Evolutionary conservation across 2,797 vertebrate species (phyloP).

Genomic region (Tamandua tetradactyla): DNA sequence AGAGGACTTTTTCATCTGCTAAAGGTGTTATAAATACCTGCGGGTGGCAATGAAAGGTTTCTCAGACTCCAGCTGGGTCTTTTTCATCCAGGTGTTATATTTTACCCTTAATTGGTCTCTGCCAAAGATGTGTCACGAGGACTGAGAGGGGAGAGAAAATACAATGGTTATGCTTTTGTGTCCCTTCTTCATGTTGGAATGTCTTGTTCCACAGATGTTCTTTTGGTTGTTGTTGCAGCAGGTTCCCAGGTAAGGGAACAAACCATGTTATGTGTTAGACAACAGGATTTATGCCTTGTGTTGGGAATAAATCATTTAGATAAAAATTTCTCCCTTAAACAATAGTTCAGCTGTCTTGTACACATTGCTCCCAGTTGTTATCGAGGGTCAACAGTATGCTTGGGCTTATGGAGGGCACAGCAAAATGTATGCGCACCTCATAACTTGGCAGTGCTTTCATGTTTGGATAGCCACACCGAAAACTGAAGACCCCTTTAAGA

Average conservation of each 20-base stretch:
- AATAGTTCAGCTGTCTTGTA: neutral
- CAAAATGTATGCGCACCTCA: neutral
- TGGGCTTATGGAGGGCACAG: neutral
- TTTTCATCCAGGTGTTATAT: neutral
- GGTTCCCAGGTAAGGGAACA: neutral
- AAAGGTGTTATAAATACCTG: neutral
- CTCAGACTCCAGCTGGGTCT: neutral
- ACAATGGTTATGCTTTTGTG: neutral
- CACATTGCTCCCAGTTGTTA: neutral
- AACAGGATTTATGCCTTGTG: neutral
- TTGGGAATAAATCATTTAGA: neutral
- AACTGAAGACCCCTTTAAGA: neutral
- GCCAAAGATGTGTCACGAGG: neutral
- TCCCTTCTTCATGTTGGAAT: neutral
- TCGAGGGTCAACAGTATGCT: neutral
- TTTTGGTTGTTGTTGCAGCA: neutral
- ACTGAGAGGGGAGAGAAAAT: neutral
- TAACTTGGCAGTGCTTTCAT: neutral
- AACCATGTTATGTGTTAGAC: neutral
- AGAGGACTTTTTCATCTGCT: neutral
- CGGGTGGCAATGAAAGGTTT: neutral
- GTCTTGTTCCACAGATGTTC: neutral
- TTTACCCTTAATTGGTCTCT: neutral
- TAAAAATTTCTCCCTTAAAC: neutral
- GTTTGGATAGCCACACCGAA: neutral